Evolutionary conservation across 2,797 vertebrate species (phyloP), one percentile per base, ranked within the genome.

Genomic region (Myotis pilosus): DNA sequence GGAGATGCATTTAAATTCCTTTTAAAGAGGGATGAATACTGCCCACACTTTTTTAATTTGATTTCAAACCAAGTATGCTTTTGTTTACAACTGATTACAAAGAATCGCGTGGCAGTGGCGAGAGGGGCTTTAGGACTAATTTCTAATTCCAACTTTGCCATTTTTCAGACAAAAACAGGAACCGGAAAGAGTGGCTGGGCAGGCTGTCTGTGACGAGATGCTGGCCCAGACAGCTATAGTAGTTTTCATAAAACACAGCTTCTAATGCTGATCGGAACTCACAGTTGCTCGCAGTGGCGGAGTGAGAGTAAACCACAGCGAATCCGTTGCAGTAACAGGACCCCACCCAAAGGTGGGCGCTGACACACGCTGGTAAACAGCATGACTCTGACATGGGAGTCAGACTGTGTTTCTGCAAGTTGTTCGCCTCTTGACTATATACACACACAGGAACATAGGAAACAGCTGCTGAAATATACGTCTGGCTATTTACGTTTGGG

Each of bases 151-250:
- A 95, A 51, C 68, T 22, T 81, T 75, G 88, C 75, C 90, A 79
- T 89, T 95, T 92, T 93, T 96, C 79, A 97, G 87, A 96, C 89
- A 96, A 95, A 98, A 98, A 97, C 97, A 98, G 93, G 87, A 98
- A 97, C 96, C 96, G 95, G 96, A 98, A 98, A 95, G 69, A 94
- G 94, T 19, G 87, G 95, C 93, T 85, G 95, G 96, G 92, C 95
- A 94, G 97, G 64, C 96, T 88, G 95, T 94, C 95, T 96, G 95
- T 85, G 85, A 82, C 74, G 49, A 96, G 96, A 89, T 71, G 83
- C 66, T 30, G 72, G 94, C 74, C 94, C 92, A 64, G 36, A 96
- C 87, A 94, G 87, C 93, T 87, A 47, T 38, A 53, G 79, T 62
- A 22, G 2, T 96, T 96, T 96, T 92, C 7, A 44, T 28, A 36